These are phyloP conservation scores for Cataglyphis altisquamis DNA, from an alignment of 2,888 invertebrate genomes.

Conservation along the genomic window DNA sequence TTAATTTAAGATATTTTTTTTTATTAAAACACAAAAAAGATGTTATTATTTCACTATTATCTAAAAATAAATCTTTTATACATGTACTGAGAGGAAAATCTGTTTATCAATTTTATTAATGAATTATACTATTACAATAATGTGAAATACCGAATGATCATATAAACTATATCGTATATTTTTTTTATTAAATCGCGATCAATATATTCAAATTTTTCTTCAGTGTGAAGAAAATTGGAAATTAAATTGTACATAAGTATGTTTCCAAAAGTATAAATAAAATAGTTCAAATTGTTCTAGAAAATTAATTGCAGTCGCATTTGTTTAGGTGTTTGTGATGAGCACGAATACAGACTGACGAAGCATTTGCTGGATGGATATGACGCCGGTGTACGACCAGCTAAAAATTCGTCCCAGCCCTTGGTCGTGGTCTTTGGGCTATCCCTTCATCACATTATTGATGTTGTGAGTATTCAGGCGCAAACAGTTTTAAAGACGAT, in stretches of 20 bases:
- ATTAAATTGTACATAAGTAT: neutral
- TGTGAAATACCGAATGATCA: neutral
- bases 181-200: neutral
- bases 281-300: neutral
- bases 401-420: constrained; percentile 92
- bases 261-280: neutral
- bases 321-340: constrained; percentile 86
- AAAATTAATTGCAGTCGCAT: neutral
- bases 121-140: constrained; percentile 7
- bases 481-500: constrained; percentile 25
- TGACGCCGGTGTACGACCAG: constrained; percentile 93
- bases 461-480: constrained; percentile 90
- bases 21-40: neutral
- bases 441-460: constrained; percentile 94
- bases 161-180: neutral
- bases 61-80: neutral
- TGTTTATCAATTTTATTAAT: neutral
- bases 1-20: neutral
- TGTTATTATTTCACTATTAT: neutral
- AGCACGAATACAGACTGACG: constrained; percentile 91
- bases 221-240: neutral
- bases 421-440: constrained; percentile 93
- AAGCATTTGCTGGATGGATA: constrained; percentile 92
- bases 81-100: neutral
- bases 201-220: neutral